Evolutionary conservation across 2,113 vertebrate genomes (phyloP), one percentile per base, ranked within the genome.

Genomic region (Psilopsiagon aurifrons): DNA sequence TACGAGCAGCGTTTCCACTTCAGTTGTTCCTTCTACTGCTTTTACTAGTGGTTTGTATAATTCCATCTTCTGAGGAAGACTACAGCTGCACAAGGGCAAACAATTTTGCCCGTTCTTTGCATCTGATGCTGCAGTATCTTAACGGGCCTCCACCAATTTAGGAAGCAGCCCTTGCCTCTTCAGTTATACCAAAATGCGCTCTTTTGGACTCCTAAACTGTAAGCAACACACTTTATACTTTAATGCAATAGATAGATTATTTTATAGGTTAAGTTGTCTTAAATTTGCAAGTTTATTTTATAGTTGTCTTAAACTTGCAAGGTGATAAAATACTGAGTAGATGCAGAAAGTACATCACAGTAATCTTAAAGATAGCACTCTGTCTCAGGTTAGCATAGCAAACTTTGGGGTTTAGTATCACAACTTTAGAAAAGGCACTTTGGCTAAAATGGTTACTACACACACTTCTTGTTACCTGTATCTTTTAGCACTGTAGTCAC

Each of bases 111-210:
- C 97, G 98, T 17, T 99, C 99, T 33, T 99, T 99, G 83, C 98
- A 99, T 92, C 99, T 98, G 62, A 99, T 99, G 99, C 95, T 99
- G 70, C 98, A 79, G 55, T 99, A 99, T 88, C 99, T 98, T 96
- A 99, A 99, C 1, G 99, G 99, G 7, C 99, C 99, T 1, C 99
- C 99, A 0, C 99, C 99, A 11, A 99, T 98, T 52, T 98, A 98
- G 94, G 59, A 11, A 54, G 55, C 52, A 22, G 25, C 28, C n/a
- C 0, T 1, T 29, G 55, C 22, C 3, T 13, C 52, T 43, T 66
- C 46, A 29, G 2, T 49, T 29, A 5, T 17, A 31, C 91, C 88
- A 62, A 39, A 82, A 93, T n/a, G 15, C 46, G 13, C 35, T 20
- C 33, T 78, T 20, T 49, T 59, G 94, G 90, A 78, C 96, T 97